These are phyloP conservation scores for Sturnus vulgaris DNA, from an alignment of 2,113 vertebrate species.

Conservation along the genomic window DNA sequence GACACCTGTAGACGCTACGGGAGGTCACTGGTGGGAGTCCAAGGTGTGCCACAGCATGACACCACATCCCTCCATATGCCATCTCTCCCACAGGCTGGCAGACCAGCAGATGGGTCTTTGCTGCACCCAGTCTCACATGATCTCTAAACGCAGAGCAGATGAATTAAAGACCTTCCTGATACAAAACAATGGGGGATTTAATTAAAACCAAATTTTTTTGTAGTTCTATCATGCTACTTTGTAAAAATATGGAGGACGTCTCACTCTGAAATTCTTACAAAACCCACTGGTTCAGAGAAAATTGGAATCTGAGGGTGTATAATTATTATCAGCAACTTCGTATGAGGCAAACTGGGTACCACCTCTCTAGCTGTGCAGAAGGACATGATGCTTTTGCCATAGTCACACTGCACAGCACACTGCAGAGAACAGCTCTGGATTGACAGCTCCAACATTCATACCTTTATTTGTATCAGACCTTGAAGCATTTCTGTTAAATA, in stretches of 20 bases:
- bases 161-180: neutral
- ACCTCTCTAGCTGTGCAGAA: neutral
- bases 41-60: neutral
- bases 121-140: rapidly evolving
- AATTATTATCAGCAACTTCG: neutral
- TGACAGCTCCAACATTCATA: neutral
- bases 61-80: neutral
- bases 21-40: neutral
- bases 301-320: neutral
- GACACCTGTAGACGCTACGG: neutral
- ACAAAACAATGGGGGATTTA: neutral
- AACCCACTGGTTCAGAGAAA: neutral
- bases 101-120: neutral
- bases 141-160: neutral
- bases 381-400: neutral
- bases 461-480: neutral
- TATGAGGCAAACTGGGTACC: neutral
- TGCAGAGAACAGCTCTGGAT: neutral
- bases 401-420: neutral
- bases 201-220: constrained; percentile 35
- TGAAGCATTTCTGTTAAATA: constrained; percentile 30
- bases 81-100: neutral
- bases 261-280: constrained; percentile 10
- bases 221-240: neutral
- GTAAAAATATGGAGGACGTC: constrained; percentile 46